Base-by-base conservation (phyloP, 2,113 vertebrate genomes). In the Cinclus cinclus region DNA sequence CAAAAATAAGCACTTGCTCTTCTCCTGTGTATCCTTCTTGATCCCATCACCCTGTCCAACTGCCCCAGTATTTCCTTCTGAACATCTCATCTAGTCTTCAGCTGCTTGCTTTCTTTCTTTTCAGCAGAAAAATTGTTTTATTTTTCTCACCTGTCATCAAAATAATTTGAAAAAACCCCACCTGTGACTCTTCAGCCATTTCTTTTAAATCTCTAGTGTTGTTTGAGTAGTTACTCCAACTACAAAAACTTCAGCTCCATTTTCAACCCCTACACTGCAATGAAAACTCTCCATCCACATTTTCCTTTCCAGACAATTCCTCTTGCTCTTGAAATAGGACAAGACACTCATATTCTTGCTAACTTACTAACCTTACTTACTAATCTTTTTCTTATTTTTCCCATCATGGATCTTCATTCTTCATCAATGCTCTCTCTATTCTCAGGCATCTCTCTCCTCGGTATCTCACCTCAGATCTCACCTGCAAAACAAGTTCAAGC, bases 401-500 rank as follows among this genome's bases (percentile, higher is more conserved):
- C 33, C 49, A 76, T 28, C 22, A n/a, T 7, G 28, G 49, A 60
- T 85, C 53, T 60, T 82, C 82, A n/a, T 37, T 70, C 70, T 75
- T 67, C 65, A 76, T 16, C 64, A 74, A 37, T 0, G 0, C 23
- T 47, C 39, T 44, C 85, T 82, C 79, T 89, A 37, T 31, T 71
- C 58, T 79, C 81, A 79, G 56, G 35, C 71, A 44, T 70, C 39
- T 73, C 83, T 68, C 74, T 42, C 33, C 84, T 87, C 0, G 0
- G 27, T 78, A 87, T 55, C 33, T 92, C 13, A 3, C 47, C 49
- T 87, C 81, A 35, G 56, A 84, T 71, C 81, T 64, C 70, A 85
- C 53, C 58, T 91, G 49, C 90, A 87, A 71, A 94, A 79, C n/a
- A 79, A 60, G 28, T 79, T 83, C 85, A 90, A 77, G 53, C 15